Evolutionary conservation across 2,797 vertebrate genomes (phyloP), one percentile per base, ranked within the genome.

Genomic region (Pipistrellus pipistrellus): DNA sequence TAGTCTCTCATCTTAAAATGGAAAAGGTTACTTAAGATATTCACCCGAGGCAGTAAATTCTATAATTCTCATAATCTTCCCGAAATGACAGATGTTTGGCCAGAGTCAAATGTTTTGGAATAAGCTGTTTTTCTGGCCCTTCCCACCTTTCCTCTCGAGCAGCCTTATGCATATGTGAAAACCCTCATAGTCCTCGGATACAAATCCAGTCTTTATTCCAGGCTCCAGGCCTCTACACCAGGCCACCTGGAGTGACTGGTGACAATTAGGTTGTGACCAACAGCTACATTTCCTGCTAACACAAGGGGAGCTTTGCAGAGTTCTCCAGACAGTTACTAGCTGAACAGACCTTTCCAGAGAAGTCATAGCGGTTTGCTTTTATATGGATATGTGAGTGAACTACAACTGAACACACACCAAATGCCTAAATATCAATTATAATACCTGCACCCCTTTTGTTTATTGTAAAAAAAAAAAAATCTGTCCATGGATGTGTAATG

Each of bases 11-110:
- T 89, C 68, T 95, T 92, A 77, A 81, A 93, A 90, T 81, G 77
- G 91, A 94, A 92, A 95, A 62, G 38, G 86, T 94, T 80, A 95
- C 59, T 93, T 92, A 72, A 93, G 91, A 93, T 84, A 59, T 82
- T 92, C 84, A 94, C 78, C n/a, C 12, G 8, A 82, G 89, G 94
- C 77, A 68, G 51, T 75, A 95, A 94, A 82, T 96, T 96, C 72
- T 91, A 46, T 86, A 86, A 78, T 88, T 96, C 77, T 82, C 41
- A 78, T 92, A 95, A 95, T 93, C 86, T 87, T 64, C 32, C 81
- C 81, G 84, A 84, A 94, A 93, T 95, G 95, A 94, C 84, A 94
- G 84, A 44, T 85, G 95, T 95, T 94, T 93, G 91, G 88, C 90
- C 73, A 83, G 59, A 82, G 32, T 35, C 73, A 93, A 93, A 87